A percentile compares a stretch with the other conserved stretches of the same genome.
Conservation (phyloP, 2,888 invertebrate genomes). For the Linnaemya tessellans region DNA sequence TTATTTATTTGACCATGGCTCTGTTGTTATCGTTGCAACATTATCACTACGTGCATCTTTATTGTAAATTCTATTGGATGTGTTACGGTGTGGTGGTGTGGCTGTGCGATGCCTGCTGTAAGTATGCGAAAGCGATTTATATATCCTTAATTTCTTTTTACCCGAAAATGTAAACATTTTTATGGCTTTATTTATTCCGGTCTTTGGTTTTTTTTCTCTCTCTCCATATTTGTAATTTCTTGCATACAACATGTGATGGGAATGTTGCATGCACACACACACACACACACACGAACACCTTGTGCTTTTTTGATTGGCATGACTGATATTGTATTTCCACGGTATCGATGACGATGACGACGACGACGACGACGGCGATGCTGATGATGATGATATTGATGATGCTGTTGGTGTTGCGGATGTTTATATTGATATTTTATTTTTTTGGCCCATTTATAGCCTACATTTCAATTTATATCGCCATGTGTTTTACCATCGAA, state of each 20-base stretch:
- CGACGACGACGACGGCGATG: slow-evolving; percentile 25
- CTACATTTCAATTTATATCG: slow-evolving; percentile 89
- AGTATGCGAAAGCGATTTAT: slow-evolving; percentile 78
- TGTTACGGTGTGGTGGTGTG: slow-evolving; percentile 86
- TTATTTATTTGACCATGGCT: slow-evolving; percentile 87
- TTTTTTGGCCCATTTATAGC: slow-evolving; percentile 79
- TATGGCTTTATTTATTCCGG: slow-evolving; percentile 70
- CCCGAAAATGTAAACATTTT: slow-evolving; percentile 53
- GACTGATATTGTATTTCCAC: slow-evolving; percentile 40
- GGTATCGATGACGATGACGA: slow-evolving; percentile 54
- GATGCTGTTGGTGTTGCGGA: slow-evolving; percentile 24
- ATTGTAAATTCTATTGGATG: slow-evolving; percentile 85
- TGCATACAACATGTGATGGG: slow-evolving; percentile 35
- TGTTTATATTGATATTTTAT: slow-evolving; percentile 54
- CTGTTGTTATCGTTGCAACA: slow-evolving; percentile 86
- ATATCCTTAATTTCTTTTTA: slow-evolving; percentile 49
- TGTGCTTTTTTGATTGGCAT: slow-evolving; percentile 53
- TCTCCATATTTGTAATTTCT: slow-evolving; percentile 19
- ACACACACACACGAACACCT: slow-evolving; percentile 1
- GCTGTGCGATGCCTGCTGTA: slow-evolving; percentile 88
- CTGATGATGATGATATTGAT: slow-evolving; percentile 49
- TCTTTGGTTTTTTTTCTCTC: slow-evolving; percentile 1
- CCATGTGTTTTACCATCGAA: slow-evolving; percentile 90
- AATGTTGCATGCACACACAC: slow-evolving; percentile 29
- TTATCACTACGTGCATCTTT: slow-evolving; percentile 84